Evolutionary conservation across 2,113 vertebrate species (phyloP).

Genomic region (Notarius quadriscutis): DNA sequence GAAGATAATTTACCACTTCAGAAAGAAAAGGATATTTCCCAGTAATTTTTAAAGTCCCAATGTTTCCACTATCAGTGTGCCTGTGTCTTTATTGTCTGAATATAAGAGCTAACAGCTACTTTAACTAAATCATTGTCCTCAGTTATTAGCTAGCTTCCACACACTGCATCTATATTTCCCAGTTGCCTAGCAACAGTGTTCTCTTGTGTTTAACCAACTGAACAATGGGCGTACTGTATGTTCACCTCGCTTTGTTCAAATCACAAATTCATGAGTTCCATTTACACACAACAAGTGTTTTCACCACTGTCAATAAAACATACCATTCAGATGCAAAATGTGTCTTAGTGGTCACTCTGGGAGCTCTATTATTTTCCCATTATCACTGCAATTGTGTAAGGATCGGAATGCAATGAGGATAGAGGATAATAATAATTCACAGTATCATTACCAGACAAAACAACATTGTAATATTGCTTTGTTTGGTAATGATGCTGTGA

Average conservation of each 20-base stretch:
- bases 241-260: not conserved
- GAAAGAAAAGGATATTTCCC: not conserved
- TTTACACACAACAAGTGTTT: not conserved
- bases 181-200: constrained; percentile 15
- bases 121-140: not conserved
- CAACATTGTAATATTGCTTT: too few relatives aligned
- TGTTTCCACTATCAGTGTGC: not conserved
- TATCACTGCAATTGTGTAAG: not conserved
- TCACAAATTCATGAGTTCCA: constrained; percentile 3
- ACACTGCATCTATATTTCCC: not conserved
- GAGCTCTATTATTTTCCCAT: not conserved
- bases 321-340: not conserved
- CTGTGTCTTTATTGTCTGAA: not conserved
- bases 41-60: not conserved
- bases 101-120: not conserved
- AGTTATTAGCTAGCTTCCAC: constrained; percentile 8
- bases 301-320: not conserved
- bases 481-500: too few relatives aligned
- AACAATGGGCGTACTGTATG: not conserved
- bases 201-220: not conserved
- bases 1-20: not conserved
- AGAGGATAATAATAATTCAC: not conserved
- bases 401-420: not conserved
- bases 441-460: not conserved
- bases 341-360: not conserved